Conservation (phyloP, 2,888 invertebrate genomes). For the Asteroscopus sphinx region DNA sequence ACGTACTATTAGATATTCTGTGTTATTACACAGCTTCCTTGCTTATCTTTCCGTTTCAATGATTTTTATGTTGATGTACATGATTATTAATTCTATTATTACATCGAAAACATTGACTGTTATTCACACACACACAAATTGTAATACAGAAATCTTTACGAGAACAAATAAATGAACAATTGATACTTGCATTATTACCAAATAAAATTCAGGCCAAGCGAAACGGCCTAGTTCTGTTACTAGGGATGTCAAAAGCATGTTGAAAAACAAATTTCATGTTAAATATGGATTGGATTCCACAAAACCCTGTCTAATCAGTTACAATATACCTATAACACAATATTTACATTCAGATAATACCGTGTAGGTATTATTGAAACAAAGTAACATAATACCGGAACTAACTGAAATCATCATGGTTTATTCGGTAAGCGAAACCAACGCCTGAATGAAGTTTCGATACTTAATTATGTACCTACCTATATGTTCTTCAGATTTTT, state of each 20-base stretch:
- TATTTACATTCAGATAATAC: conserved; percentile 15
- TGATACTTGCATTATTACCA: conserved; percentile 1
- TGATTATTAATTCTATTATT: conserved; percentile 27
- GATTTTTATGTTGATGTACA: conserved; percentile 25
- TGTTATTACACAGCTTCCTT: conserved; percentile 11
- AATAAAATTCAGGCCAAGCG: conserved; percentile 19
- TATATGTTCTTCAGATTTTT: too few relatives aligned
- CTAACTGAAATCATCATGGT: conserved; percentile 3
- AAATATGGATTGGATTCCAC: neutral
- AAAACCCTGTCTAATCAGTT: conserved; percentile 13
- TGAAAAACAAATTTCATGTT: neutral
- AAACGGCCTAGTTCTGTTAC: conserved; percentile 12
- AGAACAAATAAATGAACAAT: conserved; percentile 19
- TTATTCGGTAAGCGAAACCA: neutral
- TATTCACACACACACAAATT: too few relatives aligned
- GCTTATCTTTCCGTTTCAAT: conserved; percentile 21
- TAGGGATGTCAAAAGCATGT: conserved; percentile 26
- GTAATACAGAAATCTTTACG: conserved; percentile 21
- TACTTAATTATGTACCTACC: too few relatives aligned
- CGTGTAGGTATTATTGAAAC: conserved; percentile 13
- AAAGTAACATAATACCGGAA: conserved; percentile 10
- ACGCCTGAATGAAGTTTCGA: neutral
- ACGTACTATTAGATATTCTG: too few relatives aligned
- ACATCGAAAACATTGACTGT: conserved; percentile 22
- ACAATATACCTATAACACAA: neutral